Base-by-base conservation (phyloP, 2,888 invertebrate species). In the Aethes cnicana region DNA sequence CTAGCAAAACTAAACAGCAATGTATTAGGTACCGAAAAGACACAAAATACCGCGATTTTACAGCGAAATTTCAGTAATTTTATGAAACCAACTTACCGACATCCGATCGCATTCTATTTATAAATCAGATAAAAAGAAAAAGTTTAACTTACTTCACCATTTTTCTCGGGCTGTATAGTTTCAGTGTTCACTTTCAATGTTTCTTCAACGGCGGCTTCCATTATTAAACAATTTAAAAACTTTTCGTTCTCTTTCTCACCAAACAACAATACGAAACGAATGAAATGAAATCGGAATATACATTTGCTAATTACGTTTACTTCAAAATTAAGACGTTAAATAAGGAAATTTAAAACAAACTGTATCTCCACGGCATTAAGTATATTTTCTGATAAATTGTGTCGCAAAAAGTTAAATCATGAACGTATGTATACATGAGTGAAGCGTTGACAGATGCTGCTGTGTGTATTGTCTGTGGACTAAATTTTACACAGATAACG, bases 81-180 rank as follows among this genome's bases (percentile, higher is more conserved):
- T 43, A 28, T 35, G 52, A 63, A 66, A 62, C 63, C 56, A 32
- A 48, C 65, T 68, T 56, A 66, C 72, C 73, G 84, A 81, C 74
- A 86, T 75, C 64, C 61, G 84, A 86, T 83, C 75, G 74, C 67
- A 50, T 68, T 83, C 87, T 86, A 87, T 87, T 82, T 78, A 70
- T 85, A 81, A 77, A 81, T 68, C 66, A 28, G 56, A 57, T 53
- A 53, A 54, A 53, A 56, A 58, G 58, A 52, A 60, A 54, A 56
- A 61, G 50, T 50, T 50, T 55, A 47, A 76, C 85, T 78, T 67
- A 84, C 85, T 58, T 64, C 67, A 39, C 62, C 60, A 59, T 65
- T 69, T 57, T 68, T 72, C 57, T 70, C 72, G 25, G 72, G 61
- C 57, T 64, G 53, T 17, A 60, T 65, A 64, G 69, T 77, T 59